Conservation (phyloP, 2,888 invertebrate genomes). For the Cheiracanthium punctorium region DNA sequence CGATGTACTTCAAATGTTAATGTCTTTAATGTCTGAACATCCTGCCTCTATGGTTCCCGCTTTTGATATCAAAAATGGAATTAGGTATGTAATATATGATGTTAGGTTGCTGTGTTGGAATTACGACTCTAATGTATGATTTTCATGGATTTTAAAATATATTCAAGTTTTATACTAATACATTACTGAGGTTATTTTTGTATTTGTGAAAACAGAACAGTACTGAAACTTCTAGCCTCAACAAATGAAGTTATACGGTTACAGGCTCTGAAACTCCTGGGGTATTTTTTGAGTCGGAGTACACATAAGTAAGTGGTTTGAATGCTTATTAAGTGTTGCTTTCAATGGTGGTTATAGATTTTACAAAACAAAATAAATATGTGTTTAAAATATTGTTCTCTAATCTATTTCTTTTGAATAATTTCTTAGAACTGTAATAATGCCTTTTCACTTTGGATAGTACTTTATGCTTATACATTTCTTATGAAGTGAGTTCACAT, state of each 20-base stretch:
- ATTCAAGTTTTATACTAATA: not conserved
- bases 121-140: constrained; percentile 22
- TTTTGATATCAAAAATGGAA: constrained; percentile 97
- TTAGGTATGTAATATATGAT: constrained; percentile 77
- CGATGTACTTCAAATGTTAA: constrained; percentile 97
- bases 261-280: constrained; percentile 95
- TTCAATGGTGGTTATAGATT: no score
- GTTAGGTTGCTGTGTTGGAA: no score
- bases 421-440: no score
- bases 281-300: constrained; percentile 97
- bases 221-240: constrained; percentile 96
- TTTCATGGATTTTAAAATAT: constrained; percentile 25
- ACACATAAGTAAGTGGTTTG: constrained; percentile 90
- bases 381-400: no score
- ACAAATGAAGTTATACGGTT: constrained; percentile 96
- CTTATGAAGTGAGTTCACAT: no score
- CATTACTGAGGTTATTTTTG: not conserved
- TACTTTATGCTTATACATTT: no score
- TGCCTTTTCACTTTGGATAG: no score
- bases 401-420: no score
- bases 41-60: constrained; percentile 99
- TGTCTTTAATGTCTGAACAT: constrained; percentile 97
- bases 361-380: no score
- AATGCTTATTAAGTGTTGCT: no score
- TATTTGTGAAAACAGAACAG: constrained; percentile 84